phyloP scores from a whole-genome alignment of 1,140 invertebrate species.

The Drosophila leontia region DNA sequence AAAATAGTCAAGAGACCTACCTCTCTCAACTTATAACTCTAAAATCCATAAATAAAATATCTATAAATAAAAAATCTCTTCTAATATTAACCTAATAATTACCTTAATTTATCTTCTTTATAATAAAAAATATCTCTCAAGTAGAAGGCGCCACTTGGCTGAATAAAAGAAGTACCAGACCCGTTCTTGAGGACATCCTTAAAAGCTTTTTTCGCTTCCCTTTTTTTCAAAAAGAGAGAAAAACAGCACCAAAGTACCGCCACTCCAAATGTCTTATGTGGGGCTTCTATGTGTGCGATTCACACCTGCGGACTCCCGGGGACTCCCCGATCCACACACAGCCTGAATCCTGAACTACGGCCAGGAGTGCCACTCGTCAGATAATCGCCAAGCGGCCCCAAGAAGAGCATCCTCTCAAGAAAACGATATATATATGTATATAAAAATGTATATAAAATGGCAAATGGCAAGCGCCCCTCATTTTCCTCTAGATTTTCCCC shows the following conservation, averaged over 20 bases:
- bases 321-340: conserved; percentile 13
- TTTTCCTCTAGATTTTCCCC: not conserved
- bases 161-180: conserved; percentile 10
- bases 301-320: conserved; percentile 40
- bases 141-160: conserved; percentile 11
- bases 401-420: conserved; percentile 46
- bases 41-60: too few species aligned
- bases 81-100: not conserved
- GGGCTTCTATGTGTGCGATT: conserved; percentile 16
- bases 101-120: not conserved
- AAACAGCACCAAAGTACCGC: conserved; percentile 12
- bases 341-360: conserved; percentile 32
- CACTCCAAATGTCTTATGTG: conserved; percentile 21
- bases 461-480: conserved; percentile 14
- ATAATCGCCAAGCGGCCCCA: conserved; percentile 50
- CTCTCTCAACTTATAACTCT: too few species aligned
- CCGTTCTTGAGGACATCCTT: conserved; percentile 37
- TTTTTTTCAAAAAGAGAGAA: not conserved
- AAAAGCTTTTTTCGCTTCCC: conserved; percentile 19
- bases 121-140: not conserved
- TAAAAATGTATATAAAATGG: conserved; percentile 39
- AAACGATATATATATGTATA: conserved; percentile 14
- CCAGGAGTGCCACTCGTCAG: conserved; percentile 46
- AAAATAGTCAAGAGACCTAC: too few species aligned
- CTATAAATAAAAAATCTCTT: too few species aligned